phyloP scores from a whole-genome alignment of 2,113 vertebrate species.

The Poecilia latipinna region DNA sequence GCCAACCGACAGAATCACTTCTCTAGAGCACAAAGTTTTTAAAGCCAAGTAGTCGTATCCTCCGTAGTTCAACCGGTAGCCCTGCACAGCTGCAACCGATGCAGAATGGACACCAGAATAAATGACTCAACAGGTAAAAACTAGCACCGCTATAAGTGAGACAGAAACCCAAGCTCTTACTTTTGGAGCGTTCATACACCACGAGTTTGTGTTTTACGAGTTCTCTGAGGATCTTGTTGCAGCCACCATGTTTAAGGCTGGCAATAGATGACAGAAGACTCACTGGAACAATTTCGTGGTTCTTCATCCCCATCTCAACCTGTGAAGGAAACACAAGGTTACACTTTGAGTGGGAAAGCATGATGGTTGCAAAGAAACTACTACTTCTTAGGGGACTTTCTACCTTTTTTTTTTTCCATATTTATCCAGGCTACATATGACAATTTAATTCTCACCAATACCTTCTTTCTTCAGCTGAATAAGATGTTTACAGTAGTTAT shows the following conservation, averaged over 20 bases:
- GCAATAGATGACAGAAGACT: constrained; percentile 94
- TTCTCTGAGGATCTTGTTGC: constrained; percentile 93
- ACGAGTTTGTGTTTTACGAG: constrained; percentile 92
- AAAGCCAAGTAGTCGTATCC: constrained; percentile 96
- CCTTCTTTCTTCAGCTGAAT: no score
- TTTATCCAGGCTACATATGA: no score
- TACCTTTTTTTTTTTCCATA: neutral
- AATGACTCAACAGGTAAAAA: neutral
- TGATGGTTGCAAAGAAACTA: neutral
- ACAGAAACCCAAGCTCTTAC: constrained; percentile 76
- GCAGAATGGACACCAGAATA: constrained; percentile 8
- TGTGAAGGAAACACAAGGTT: constrained; percentile 48
- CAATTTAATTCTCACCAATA: no score
- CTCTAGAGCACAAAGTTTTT: constrained; percentile 90
- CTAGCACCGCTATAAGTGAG: neutral
- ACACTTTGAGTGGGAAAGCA: neutral
- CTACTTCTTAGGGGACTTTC: neutral
- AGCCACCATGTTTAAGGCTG: constrained; percentile 95
- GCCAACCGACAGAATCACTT: constrained; percentile 90
- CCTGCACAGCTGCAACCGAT: constrained; percentile 87
- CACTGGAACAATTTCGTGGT: constrained; percentile 95
- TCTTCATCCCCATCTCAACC: constrained; percentile 99
- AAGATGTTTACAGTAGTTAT: neutral
- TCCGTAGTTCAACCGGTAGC: constrained; percentile 91
- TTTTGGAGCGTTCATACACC: constrained; percentile 88